Evolutionary conservation across 1,140 invertebrate species (phyloP).

Genomic region (Prorops nasuta): DNA sequence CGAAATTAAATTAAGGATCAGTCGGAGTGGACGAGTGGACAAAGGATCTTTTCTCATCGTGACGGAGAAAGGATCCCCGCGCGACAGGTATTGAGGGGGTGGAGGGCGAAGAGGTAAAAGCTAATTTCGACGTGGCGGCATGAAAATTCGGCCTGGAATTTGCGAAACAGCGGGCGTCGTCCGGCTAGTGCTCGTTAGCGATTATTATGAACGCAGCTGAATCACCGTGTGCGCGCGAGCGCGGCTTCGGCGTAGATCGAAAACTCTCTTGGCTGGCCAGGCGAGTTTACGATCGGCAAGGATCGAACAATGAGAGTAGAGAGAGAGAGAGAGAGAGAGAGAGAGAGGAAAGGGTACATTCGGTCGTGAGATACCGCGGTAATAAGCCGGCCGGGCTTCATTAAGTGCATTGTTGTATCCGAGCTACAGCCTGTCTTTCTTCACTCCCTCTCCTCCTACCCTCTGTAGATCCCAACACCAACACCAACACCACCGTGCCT

Average conservation of each 20-base stretch:
- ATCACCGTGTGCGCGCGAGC: constrained; percentile 16
- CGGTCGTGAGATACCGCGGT: constrained; percentile 40
- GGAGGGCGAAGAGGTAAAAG: too few species aligned
- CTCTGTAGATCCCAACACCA: background rate
- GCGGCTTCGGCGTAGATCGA: background rate
- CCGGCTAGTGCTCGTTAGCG: constrained; percentile 38
- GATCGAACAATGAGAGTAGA: constrained; percentile 45
- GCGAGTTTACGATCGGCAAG: constrained; percentile 37
- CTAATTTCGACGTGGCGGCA: background rate
- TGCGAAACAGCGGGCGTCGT: constrained; percentile 8
- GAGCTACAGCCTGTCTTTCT: constrained; percentile 8
- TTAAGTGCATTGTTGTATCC: constrained; percentile 48
- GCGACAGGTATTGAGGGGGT: too few species aligned
- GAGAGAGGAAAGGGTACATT: constrained; percentile 20
- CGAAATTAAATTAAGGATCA: too few species aligned
- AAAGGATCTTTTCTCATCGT: too few species aligned
- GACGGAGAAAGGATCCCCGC: too few species aligned
- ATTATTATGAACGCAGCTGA: constrained; percentile 45
- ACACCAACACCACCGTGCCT: too few species aligned
- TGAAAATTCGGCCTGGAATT: constrained; percentile 16
- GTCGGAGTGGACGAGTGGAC: too few species aligned
- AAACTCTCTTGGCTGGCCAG: too few species aligned
- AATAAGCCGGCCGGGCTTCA: constrained; percentile 48
- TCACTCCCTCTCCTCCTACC: background rate
- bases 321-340: constrained; percentile 7